These are phyloP conservation scores for Drosophila koepferae DNA, from an alignment of 2,888 invertebrate genomes.

Conservation along the genomic window DNA sequence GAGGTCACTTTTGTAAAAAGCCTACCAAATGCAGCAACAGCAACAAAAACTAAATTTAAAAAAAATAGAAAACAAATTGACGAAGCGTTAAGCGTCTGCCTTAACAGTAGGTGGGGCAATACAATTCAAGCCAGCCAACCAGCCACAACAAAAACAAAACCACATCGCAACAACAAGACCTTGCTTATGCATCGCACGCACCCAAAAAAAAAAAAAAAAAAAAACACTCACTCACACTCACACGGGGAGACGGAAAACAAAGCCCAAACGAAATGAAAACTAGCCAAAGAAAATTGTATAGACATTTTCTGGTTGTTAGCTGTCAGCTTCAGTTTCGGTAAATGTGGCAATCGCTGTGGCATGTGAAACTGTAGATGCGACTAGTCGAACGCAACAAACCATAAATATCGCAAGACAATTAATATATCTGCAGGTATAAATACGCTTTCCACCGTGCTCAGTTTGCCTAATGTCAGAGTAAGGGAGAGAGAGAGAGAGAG, in stretches of 20 bases:
- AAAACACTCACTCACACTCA: conserved; percentile 11
- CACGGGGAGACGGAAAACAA: conserved; percentile 2
- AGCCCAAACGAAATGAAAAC: conserved; percentile 45
- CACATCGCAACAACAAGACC: conserved; percentile 29
- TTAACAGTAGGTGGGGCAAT: conserved; percentile 54
- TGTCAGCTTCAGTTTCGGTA: conserved; percentile 52
- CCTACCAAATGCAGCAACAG: conserved; percentile 45
- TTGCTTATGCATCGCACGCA: conserved; percentile 73
- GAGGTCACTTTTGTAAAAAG: conserved; percentile 64
- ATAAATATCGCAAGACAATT: conserved; percentile 4
- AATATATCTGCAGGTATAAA: neutral
- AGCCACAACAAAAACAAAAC: conserved; percentile 44
- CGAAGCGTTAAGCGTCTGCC: conserved; percentile 75
- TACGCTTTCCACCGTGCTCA: neutral
- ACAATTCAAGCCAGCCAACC: conserved; percentile 39
- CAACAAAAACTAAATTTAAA: conserved; percentile 10
- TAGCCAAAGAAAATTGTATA: conserved; percentile 60
- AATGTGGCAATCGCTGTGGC: conserved; percentile 42
- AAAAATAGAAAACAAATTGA: conserved; percentile 63
- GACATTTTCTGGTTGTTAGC: conserved; percentile 60
- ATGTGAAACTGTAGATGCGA: conserved; percentile 25
- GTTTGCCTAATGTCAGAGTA: neutral
- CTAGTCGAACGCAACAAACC: conserved; percentile 3
- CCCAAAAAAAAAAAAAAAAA: conserved; percentile 44
- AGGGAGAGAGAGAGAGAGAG: neutral